A percentile compares a stretch with the other conserved stretches of the same genome.
phyloP scores from a whole-genome alignment of 2,888 invertebrate species.

The Cantharis rustica region DNA sequence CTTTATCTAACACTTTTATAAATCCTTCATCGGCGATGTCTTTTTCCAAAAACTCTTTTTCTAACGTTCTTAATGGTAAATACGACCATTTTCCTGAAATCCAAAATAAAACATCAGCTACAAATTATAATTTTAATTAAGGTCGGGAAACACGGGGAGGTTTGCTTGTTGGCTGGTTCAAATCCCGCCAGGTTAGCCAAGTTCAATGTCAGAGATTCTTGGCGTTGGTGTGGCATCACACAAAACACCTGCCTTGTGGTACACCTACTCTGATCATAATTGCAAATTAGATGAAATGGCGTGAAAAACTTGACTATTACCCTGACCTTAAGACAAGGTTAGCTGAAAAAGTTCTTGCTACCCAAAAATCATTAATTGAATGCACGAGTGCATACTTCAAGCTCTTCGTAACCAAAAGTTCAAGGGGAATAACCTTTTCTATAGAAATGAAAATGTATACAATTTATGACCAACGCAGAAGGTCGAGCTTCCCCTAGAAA shows the following conservation, averaged over 20 bases:
- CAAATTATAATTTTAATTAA: background rate
- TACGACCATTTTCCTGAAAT: constrained; percentile 24
- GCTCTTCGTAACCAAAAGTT: background rate
- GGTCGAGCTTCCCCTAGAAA: background rate
- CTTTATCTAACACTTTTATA: constrained; percentile 96
- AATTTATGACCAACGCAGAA: background rate
- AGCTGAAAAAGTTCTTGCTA: background rate
- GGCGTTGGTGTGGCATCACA: background rate
- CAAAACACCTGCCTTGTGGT: background rate
- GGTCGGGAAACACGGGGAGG: background rate
- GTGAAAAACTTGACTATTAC: background rate
- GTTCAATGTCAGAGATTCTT: background rate
- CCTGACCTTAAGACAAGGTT: background rate
- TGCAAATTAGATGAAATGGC: background rate
- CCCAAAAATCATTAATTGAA: background rate
- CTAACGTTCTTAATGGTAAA: constrained; percentile 86
- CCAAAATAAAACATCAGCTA: background rate
- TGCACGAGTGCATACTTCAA: background rate
- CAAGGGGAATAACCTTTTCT: background rate
- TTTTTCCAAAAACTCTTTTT: constrained; percentile 86
- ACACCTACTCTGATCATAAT: background rate
- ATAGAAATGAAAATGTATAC: background rate
- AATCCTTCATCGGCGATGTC: constrained; percentile 88
- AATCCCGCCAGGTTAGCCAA: no score
- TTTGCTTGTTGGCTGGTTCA: background rate